Evolutionary conservation across 2,113 vertebrate species (phyloP).

Genomic region (Tauraco erythrolophus): DNA sequence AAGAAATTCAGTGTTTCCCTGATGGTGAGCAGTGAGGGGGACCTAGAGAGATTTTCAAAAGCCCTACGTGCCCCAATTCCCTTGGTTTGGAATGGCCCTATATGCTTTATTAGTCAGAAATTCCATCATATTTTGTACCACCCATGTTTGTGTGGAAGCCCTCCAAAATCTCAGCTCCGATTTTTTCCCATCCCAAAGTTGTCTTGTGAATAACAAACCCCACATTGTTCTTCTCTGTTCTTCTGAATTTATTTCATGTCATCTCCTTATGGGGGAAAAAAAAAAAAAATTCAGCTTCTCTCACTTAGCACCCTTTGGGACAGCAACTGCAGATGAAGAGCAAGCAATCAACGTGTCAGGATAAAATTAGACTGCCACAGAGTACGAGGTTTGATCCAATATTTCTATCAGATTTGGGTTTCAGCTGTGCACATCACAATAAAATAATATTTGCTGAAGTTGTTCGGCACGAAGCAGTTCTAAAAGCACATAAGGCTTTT

Average conservation of each 20-base stretch:
- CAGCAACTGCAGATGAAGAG: slow-evolving; percentile 38
- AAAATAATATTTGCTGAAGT: background rate
- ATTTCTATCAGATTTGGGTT: background rate
- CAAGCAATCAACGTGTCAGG: slow-evolving; percentile 60
- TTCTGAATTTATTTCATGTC: slow-evolving; percentile 41
- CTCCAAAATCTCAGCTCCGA: background rate
- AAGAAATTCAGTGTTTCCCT: background rate
- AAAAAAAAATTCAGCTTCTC: background rate
- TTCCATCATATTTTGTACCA: background rate
- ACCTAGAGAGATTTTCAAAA: background rate
- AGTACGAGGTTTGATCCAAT: slow-evolving; percentile 46
- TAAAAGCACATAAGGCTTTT: background rate
- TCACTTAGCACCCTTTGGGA: slow-evolving; percentile 41
- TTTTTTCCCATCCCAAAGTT: background rate
- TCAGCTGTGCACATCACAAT: background rate
- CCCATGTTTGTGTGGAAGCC: background rate
- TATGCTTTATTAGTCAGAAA: background rate
- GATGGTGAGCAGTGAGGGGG: background rate
- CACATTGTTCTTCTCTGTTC: slow-evolving; percentile 36
- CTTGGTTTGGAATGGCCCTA: background rate
- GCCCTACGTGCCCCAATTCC: rapidly evolving
- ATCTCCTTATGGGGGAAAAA: background rate
- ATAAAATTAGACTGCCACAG: slow-evolving; percentile 53
- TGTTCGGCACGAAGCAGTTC: rapidly evolving
- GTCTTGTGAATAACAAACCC: slow-evolving; percentile 28